Conservation (phyloP, 2,113 vertebrate genomes). For the Muntiacus reevesi region DNA sequence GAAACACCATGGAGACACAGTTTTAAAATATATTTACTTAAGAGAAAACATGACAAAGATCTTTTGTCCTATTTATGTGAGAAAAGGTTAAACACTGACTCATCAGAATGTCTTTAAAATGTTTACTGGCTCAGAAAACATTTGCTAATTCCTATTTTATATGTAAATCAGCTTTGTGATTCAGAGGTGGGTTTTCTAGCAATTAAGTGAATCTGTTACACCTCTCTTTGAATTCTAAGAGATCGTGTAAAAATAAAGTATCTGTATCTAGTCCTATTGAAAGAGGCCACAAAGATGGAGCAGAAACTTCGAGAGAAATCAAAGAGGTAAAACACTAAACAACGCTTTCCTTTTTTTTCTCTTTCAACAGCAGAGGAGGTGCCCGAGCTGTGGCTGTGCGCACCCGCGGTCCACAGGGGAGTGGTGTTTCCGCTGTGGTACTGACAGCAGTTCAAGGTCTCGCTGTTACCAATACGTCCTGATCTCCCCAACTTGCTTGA, state of each 20-base stretch:
- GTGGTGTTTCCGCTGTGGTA: neutral
- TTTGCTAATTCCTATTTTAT: constrained; percentile 62
- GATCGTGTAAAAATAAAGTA: neutral
- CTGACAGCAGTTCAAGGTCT: neutral
- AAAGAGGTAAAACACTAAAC: neutral
- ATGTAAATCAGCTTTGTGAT: constrained; percentile 59
- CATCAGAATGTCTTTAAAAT: constrained; percentile 64
- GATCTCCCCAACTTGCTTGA: neutral
- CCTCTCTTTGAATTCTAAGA: constrained; percentile 12
- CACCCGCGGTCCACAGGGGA: neutral
- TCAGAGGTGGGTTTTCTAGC: constrained; percentile 33
- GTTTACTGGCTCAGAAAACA: constrained; percentile 70
- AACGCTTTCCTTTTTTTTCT: neutral
- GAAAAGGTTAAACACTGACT: constrained; percentile 69
- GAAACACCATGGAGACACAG: neutral
- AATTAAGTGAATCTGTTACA: constrained; percentile 28
- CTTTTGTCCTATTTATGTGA: constrained; percentile 64
- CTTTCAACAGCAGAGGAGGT: neutral
- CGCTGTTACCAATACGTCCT: neutral
- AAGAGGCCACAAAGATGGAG: neutral
- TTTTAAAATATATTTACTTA: constrained; percentile 71
- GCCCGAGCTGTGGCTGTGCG: neutral
- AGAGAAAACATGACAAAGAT: constrained; percentile 46
- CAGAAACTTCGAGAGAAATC: neutral
- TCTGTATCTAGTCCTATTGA: neutral